A percentile compares a stretch with the other conserved stretches of the same genome.
Conservation (phyloP, 2,888 invertebrate species). For the Eurytoma californica region DNA sequence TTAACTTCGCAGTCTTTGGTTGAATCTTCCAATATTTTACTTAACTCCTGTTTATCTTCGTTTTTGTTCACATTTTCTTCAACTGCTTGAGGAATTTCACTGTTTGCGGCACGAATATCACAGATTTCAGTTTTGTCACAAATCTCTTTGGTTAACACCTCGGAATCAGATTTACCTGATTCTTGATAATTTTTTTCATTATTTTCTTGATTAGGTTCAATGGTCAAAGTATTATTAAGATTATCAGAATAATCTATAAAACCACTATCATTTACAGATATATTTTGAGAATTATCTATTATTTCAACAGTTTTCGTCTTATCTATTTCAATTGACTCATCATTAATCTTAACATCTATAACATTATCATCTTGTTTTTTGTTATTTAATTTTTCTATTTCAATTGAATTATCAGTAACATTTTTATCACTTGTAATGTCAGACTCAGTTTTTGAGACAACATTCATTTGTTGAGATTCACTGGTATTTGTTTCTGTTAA, state of each 20-base stretch:
- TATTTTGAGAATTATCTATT: conserved; percentile 8
- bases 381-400: background rate
- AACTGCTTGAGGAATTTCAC: conserved; percentile 18
- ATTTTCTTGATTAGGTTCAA: conserved; percentile 10
- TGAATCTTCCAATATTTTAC: conserved; percentile 27
- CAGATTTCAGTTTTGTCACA: conserved; percentile 47
- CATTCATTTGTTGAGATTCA: conserved; percentile 8
- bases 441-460: background rate
- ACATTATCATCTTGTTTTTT: conserved; percentile 29
- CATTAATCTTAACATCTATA: conserved; percentile 18
- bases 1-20: conserved; percentile 46
- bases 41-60: conserved; percentile 25
- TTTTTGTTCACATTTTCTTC: conserved; percentile 4
- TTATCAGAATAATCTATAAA: conserved; percentile 36
- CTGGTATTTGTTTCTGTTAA: background rate
- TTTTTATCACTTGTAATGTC: conserved; percentile 8
- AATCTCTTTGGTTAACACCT: conserved; percentile 49
- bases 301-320: conserved; percentile 20
- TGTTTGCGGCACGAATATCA: conserved; percentile 48
- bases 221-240: conserved; percentile 6
- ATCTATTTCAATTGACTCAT: conserved; percentile 27
- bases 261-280: conserved; percentile 32
- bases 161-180: conserved; percentile 18
- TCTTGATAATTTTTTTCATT: conserved; percentile 15
- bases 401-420: conserved; percentile 1